Percentiles rank a stretch among this genome's conserved stretches.
Evolutionary conservation across 2,113 vertebrate genomes (phyloP).

Genomic region (Desmodus rotundus): DNA sequence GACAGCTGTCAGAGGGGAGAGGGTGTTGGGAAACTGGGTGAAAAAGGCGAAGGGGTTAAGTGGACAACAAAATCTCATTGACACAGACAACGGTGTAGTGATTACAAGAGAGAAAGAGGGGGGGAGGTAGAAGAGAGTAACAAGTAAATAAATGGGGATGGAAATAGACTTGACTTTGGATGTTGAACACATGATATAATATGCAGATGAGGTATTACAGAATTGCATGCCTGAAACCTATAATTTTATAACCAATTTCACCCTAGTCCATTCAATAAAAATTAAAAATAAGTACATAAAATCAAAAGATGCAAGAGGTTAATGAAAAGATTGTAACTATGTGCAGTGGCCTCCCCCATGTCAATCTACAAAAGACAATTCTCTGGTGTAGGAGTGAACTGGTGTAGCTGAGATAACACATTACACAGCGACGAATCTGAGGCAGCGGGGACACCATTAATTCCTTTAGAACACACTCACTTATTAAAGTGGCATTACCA

Average conservation of each 20-base stretch:
- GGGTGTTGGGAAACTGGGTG: neutral
- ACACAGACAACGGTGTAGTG: neutral
- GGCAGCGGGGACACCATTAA: conserved; percentile 47
- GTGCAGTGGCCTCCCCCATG: neutral
- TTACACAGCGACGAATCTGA: neutral
- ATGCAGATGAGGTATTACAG: neutral
- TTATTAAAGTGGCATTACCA: conserved; percentile 64
- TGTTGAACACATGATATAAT: neutral
- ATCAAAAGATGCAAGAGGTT: conserved; percentile 39
- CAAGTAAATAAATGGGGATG: neutral
- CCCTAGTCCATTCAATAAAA: neutral
- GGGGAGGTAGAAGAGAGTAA: neutral
- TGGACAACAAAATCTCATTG: neutral
- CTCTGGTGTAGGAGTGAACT: neutral
- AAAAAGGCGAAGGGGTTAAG: neutral
- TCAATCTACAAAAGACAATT: neutral
- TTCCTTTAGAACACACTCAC: conserved; percentile 54
- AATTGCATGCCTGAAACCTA: neutral
- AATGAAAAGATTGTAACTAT: conserved; percentile 17
- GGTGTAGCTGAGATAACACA: neutral
- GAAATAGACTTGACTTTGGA: neutral
- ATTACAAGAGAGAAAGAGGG: neutral
- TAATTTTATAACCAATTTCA: neutral
- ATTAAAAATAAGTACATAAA: conserved; percentile 55
- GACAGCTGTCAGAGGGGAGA: neutral